Evolutionary conservation across 23 tunicate genomes (phyloP).

Genomic region (Ascidia mentula): DNA sequence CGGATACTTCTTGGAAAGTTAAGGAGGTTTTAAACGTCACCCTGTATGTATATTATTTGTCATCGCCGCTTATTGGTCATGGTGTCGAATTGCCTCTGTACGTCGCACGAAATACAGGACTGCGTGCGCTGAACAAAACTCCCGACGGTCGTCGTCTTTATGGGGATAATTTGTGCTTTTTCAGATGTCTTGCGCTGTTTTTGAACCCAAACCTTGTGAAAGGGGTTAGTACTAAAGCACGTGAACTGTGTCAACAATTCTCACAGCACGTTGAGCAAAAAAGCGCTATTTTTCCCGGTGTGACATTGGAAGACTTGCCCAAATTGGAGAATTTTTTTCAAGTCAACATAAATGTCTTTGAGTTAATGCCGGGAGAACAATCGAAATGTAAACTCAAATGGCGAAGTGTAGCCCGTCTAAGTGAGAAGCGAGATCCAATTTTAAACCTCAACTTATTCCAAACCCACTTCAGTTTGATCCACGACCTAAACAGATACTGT

Average conservation of each 20-base stretch:
- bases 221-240: neutral
- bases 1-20: neutral
- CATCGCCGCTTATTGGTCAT: neutral
- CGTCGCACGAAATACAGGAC: neutral
- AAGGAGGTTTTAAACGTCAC: neutral
- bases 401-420: neutral
- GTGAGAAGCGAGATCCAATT: neutral
- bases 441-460: neutral
- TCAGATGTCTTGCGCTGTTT: neutral
- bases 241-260: neutral
- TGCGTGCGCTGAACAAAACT: neutral
- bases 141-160: neutral
- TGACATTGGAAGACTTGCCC: neutral
- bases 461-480: neutral
- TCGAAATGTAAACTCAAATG: neutral
- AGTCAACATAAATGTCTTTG: neutral
- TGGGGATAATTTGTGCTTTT: neutral
- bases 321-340: neutral
- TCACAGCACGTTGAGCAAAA: neutral
- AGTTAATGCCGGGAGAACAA: neutral
- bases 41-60: neutral
- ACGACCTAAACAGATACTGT: neutral
- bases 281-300: neutral
- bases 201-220: neutral
- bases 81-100: neutral